Conservation (phyloP, 2,797 vertebrate species). For the Coregonus suidteri region DNA sequence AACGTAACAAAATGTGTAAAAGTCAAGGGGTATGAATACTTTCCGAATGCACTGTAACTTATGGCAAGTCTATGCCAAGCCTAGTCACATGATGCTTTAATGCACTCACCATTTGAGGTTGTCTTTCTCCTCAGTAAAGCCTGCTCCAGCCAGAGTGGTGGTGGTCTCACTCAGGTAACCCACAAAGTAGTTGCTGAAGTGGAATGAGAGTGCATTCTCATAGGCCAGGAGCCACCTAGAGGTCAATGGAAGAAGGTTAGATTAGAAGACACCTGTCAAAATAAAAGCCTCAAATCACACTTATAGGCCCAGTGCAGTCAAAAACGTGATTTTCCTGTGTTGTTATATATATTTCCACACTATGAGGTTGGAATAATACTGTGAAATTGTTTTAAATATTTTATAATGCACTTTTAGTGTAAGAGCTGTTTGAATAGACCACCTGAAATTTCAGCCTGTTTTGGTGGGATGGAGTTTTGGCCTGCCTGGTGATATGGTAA, state of each 20-base stretch:
- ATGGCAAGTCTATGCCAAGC: neutral
- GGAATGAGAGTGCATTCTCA: conserved; percentile 89
- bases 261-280: neutral
- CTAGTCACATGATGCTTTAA: neutral
- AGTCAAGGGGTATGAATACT: too few relatives aligned
- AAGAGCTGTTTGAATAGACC: too few relatives aligned
- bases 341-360: too few relatives aligned
- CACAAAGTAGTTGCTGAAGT: conserved; percentile 96
- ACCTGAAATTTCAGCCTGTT: too few relatives aligned
- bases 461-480: too few relatives aligned
- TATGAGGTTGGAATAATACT: too few relatives aligned
- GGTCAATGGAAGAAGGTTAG: neutral
- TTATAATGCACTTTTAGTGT: too few relatives aligned
- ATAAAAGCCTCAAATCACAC: neutral
- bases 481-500: too few relatives aligned
- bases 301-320: too few relatives aligned
- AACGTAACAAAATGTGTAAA: too few relatives aligned
- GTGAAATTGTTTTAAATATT: too few relatives aligned
- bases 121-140: conserved; percentile 87
- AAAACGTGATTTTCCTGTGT: too few relatives aligned
- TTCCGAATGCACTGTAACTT: neutral
- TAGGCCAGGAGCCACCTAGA: conserved; percentile 90
- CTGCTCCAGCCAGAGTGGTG: conserved; percentile 82
- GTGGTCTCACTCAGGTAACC: conserved; percentile 90
- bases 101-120: conserved; percentile 83